Evolutionary conservation across 92 coral and sea anemone species (phyloP).

Genomic region (Epizoanthus rinbou): DNA sequence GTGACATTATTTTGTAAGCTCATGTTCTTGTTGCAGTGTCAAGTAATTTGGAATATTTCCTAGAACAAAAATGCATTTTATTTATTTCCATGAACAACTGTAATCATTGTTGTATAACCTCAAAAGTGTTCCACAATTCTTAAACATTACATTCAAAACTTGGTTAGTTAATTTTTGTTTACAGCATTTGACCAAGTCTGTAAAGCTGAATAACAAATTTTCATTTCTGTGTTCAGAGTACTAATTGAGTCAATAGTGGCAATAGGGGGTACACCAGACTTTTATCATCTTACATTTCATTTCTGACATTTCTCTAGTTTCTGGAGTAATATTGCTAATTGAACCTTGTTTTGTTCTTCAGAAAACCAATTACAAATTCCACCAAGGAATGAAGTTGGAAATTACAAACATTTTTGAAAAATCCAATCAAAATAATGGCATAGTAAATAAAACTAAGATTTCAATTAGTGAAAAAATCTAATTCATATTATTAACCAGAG

Average conservation of each 20-base stretch:
- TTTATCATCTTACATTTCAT: slow-evolving; percentile 22
- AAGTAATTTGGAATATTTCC: slow-evolving; percentile 4
- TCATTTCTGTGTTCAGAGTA: slow-evolving; percentile 39
- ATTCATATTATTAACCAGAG: slow-evolving; percentile 67
- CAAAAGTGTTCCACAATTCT: slow-evolving; percentile 37
- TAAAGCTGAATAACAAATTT: slow-evolving; percentile 40
- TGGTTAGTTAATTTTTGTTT: slow-evolving; percentile 7
- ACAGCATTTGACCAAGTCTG: slow-evolving; percentile 34
- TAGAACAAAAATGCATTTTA: slow-evolving; percentile 20
- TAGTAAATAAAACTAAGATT: slow-evolving; percentile 38
- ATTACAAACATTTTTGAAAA: slow-evolving; percentile 41
- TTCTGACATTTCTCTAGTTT: slow-evolving; percentile 33
- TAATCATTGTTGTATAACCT: slow-evolving; percentile 30
- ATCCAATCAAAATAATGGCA: slow-evolving; percentile 47
- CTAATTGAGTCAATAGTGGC: slow-evolving; percentile 33
- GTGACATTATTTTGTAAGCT: slow-evolving; percentile 64
- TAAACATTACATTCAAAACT: slow-evolving; percentile 12
- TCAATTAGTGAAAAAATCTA: slow-evolving; percentile 85
- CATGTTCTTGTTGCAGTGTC: slow-evolving; percentile 41
- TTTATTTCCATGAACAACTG: slow-evolving; percentile 14
- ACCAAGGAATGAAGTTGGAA: slow-evolving; percentile 34
- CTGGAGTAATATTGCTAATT: slow-evolving; percentile 32
- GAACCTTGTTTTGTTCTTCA: slow-evolving; percentile 32
- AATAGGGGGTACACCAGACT: slow-evolving; percentile 2
- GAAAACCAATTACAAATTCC: slow-evolving; percentile 43